Evolutionary conservation across 2,888 invertebrate genomes (phyloP).

Genomic region (Drosophila meridionalis): DNA sequence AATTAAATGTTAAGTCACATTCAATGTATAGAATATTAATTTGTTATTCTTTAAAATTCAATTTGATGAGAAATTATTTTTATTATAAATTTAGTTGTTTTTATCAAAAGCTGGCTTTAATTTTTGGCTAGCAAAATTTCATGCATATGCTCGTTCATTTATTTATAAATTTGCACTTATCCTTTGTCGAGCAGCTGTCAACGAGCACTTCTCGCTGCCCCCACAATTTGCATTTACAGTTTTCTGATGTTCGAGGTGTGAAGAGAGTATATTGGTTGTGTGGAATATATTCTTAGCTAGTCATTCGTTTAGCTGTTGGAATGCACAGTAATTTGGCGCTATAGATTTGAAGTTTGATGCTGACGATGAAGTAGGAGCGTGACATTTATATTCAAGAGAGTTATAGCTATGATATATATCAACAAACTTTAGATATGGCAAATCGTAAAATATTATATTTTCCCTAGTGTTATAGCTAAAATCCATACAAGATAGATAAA

Average conservation of each 20-base stretch:
- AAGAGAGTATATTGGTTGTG: not conserved
- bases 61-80: not conserved
- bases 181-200: conserved; percentile 15
- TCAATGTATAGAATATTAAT: not conserved
- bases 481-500: too few relatives aligned
- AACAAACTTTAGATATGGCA: too few relatives aligned
- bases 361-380: too few relatives aligned
- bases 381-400: too few relatives aligned
- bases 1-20: conserved; percentile 14
- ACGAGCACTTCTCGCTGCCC: conserved; percentile 1
- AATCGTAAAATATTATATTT: too few relatives aligned
- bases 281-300: not conserved
- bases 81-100: not conserved
- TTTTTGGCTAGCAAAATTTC: not conserved
- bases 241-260: not conserved
- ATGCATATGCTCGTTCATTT: conserved; percentile 12
- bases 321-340: not conserved
- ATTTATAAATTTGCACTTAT: conserved; percentile 27
- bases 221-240: conserved; percentile 1
- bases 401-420: too few relatives aligned
- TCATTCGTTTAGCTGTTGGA: not conserved
- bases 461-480: too few relatives aligned
- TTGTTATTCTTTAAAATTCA: not conserved
- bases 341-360: too few relatives aligned
- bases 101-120: not conserved